Percentiles rank a stretch among this genome's conserved stretches.
Conservation (phyloP, 2,113 vertebrate genomes). For the Mustelus asterias region DNA sequence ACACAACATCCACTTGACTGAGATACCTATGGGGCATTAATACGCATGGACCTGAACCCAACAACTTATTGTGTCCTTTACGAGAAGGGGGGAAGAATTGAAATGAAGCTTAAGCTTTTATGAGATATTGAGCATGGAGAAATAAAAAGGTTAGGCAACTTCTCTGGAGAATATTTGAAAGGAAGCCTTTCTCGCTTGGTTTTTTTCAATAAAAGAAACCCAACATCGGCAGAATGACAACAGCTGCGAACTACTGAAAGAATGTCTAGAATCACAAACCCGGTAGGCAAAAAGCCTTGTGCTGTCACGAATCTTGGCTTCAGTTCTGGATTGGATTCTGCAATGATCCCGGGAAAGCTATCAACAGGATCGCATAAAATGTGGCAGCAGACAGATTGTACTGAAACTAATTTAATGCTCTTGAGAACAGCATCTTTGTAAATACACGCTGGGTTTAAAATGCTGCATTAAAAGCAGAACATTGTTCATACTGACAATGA, state of each 20-base stretch:
- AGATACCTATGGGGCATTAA: background rate
- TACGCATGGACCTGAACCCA: background rate
- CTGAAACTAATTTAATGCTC: background rate
- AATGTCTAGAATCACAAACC: background rate
- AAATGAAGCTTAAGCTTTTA: background rate
- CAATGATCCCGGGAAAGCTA: background rate
- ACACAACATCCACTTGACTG: background rate
- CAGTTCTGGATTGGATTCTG: background rate
- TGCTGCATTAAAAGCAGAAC: background rate
- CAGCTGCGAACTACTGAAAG: conserved; percentile 1
- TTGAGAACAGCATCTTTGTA: background rate
- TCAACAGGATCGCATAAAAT: background rate
- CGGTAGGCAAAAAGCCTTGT: background rate
- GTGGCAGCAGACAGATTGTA: background rate
- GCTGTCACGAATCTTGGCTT: background rate
- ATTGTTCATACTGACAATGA: conserved; percentile 1
- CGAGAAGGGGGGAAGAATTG: background rate
- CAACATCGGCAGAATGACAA: background rate
- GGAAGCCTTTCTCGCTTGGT: background rate
- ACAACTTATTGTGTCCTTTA: background rate
- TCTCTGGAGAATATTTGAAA: background rate
- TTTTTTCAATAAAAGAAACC: background rate
- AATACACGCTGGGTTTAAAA: background rate
- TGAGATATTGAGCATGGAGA: background rate
- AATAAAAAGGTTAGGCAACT: background rate